phyloP scores from a whole-genome alignment of 30 jellyfish, hydroid and myxozoan genomes.

The Catostylus mosaicus region DNA sequence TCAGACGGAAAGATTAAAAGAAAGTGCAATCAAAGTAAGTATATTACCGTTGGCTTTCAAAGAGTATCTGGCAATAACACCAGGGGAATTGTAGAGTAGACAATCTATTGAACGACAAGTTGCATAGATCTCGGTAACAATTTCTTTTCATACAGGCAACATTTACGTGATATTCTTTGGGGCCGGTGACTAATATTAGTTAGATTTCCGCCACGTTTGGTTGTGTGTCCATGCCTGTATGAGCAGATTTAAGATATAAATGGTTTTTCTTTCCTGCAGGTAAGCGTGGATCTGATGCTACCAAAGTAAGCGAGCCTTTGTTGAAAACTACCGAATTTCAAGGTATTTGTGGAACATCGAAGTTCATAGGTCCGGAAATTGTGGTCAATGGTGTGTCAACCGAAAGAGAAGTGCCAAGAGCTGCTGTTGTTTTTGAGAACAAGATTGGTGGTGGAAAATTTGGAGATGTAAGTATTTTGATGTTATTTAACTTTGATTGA shows the following conservation, averaged over 20 bases:
- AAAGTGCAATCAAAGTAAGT: conserved; percentile 42
- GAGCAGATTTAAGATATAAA: no score
- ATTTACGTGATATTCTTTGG: no score
- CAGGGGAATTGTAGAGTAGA: no score
- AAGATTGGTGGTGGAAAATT: conserved; percentile 81
- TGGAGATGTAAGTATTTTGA: conserved; percentile 70
- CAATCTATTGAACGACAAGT: no score
- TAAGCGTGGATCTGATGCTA: conserved; percentile 60
- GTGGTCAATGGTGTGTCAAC: conserved; percentile 37
- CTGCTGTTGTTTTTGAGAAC: conserved; percentile 74
- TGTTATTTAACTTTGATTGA: neutral
- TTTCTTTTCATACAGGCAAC: no score
- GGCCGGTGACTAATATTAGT: no score
- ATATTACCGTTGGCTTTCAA: neutral
- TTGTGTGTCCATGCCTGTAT: no score
- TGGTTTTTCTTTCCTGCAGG: conserved; percentile 4
- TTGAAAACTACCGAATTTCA: conserved; percentile 69
- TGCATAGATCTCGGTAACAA: no score
- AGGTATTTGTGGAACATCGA: conserved; percentile 80
- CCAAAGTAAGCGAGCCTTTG: conserved; percentile 75
- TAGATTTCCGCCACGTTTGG: no score
- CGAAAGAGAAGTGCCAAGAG: conserved; percentile 61
- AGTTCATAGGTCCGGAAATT: conserved; percentile 60
- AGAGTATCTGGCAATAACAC: no score
- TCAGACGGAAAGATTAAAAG: conserved; percentile 23